phyloP scores from a whole-genome alignment of 2,113 vertebrate genomes.

The Phaethon lepturus region DNA sequence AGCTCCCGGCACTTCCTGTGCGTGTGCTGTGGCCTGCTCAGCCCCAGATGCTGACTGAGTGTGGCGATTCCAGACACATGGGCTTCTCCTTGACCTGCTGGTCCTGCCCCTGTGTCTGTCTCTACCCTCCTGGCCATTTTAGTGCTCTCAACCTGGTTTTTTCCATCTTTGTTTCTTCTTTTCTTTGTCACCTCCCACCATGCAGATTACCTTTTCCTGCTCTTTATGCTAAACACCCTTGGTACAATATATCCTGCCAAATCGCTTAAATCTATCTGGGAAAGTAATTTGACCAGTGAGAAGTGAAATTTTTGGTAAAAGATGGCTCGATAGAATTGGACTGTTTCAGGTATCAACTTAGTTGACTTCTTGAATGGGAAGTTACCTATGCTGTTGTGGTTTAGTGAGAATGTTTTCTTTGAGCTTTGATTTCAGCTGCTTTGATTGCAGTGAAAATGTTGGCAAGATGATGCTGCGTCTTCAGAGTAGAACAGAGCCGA shows the following conservation, averaged over 20 bases:
- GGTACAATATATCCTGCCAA: background rate
- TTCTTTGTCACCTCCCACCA: background rate
- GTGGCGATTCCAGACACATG: background rate
- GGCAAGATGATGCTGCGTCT: background rate
- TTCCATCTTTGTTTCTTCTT: background rate
- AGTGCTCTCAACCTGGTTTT: background rate
- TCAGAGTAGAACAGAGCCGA: background rate
- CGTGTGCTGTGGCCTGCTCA: background rate
- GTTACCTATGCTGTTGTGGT: background rate
- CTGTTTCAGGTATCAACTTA: background rate
- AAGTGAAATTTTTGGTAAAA: background rate
- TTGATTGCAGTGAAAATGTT: background rate
- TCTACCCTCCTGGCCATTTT: background rate
- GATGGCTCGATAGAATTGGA: background rate
- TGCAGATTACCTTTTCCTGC: background rate
- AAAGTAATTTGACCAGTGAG: background rate
- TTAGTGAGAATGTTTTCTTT: background rate
- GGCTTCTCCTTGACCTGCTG: background rate
- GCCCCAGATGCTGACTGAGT: background rate
- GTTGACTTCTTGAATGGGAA: background rate
- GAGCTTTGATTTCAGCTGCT: background rate
- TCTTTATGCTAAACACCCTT: background rate
- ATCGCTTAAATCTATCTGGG: background rate
- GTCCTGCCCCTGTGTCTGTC: background rate
- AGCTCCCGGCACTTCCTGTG: background rate